A percentile compares a stretch with the other conserved stretches of the same genome.
phyloP scores from a whole-genome alignment of 2,797 vertebrate species.

The Hyperoplus lanceolatus region DNA sequence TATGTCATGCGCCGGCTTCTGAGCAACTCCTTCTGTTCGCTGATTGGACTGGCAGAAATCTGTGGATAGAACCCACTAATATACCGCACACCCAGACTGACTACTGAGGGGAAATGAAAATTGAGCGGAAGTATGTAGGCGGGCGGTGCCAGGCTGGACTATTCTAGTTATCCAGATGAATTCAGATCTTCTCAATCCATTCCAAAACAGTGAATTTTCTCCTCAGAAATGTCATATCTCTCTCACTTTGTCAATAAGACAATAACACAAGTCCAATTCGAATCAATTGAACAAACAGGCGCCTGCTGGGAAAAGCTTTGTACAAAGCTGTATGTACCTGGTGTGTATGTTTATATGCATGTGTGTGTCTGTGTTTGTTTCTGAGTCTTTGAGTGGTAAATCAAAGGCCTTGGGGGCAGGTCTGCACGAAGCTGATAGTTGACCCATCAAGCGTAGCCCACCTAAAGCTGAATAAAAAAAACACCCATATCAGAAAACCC shows the following conservation, averaged over 20 bases:
- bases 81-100: too few relatives aligned
- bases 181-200: background rate
- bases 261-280: constrained; percentile 50
- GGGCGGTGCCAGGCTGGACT: too few relatives aligned
- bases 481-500: constrained; percentile 67
- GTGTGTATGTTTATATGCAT: constrained; percentile 18
- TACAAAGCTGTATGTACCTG: constrained; percentile 16
- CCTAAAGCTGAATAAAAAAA: constrained; percentile 66
- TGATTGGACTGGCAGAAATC: too few relatives aligned
- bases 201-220: background rate
- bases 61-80: too few relatives aligned
- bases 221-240: constrained; percentile 15
- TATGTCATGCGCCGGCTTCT: too few relatives aligned
- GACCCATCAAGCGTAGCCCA: constrained; percentile 74
- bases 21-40: too few relatives aligned
- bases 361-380: constrained; percentile 19
- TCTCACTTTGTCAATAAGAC: constrained; percentile 24
- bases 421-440: constrained; percentile 83
- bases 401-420: constrained; percentile 76
- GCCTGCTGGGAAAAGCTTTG: constrained; percentile 12
- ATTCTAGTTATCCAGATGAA: background rate
- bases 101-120: too few relatives aligned
- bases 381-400: constrained; percentile 60
- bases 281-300: constrained; percentile 28
- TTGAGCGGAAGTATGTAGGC: too few relatives aligned